Percentiles rank a stretch among this genome's conserved stretches.
Evolutionary conservation across 2,797 vertebrate species (phyloP).

Genomic region (Gambelia wislizenii): DNA sequence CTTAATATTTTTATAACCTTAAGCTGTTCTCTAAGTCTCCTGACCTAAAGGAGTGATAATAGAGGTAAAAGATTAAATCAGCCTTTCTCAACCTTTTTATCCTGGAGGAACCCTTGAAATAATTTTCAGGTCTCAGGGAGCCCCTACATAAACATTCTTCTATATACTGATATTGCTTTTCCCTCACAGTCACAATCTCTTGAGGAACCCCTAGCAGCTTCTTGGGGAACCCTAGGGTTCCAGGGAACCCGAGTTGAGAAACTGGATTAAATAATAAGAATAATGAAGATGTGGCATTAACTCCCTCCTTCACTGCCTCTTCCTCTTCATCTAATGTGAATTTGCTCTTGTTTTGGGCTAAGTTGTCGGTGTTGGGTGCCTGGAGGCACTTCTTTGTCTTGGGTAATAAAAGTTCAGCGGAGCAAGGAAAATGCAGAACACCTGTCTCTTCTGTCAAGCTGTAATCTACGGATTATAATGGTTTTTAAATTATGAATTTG

Average conservation of each 20-base stretch:
- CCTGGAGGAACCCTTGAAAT: too few relatives aligned
- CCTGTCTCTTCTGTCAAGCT: constrained; percentile 11
- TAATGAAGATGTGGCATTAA: too few relatives aligned
- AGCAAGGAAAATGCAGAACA: constrained; percentile 19
- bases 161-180: too few relatives aligned
- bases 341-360: not conserved
- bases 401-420: constrained; percentile 22
- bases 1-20: not conserved
- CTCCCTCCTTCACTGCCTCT: not conserved
- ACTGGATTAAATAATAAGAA: too few relatives aligned
- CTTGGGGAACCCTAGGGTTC: too few relatives aligned
- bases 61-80: not conserved
- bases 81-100: too few relatives aligned
- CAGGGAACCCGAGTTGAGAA: too few relatives aligned
- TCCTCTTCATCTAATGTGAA: not conserved
- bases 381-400: not conserved
- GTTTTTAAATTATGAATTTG: constrained; percentile 16
- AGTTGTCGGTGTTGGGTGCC: not conserved
- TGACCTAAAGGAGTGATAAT: not conserved
- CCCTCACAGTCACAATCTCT: too few relatives aligned
- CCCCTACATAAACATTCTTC: too few relatives aligned
- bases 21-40: not conserved
- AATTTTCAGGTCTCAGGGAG: too few relatives aligned
- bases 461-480: not conserved
- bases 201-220: too few relatives aligned